phyloP scores from a whole-genome alignment of 2,888 invertebrate genomes.

The Mellilla xanthometata region DNA sequence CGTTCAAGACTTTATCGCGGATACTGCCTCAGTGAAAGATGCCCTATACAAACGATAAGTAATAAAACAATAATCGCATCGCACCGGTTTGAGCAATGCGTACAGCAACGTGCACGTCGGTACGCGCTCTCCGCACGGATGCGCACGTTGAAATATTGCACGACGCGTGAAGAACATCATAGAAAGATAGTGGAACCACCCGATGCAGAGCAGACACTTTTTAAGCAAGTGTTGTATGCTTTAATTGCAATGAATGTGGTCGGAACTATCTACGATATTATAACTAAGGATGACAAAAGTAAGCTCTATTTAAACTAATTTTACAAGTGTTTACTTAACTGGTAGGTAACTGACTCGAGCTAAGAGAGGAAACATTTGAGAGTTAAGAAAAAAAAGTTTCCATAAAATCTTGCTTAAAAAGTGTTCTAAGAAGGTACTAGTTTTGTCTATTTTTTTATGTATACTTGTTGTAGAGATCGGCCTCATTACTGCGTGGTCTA shows the following conservation, averaged over 20 bases:
- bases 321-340: neutral
- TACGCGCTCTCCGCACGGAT: slow-evolving; percentile 32
- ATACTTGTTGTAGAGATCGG: slow-evolving; percentile 26
- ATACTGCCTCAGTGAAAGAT: slow-evolving; percentile 33
- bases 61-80: slow-evolving; percentile 20
- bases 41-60: slow-evolving; percentile 3
- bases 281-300: slow-evolving; percentile 27
- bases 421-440: too few relatives aligned
- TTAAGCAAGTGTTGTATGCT: slow-evolving; percentile 26
- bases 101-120: slow-evolving; percentile 20
- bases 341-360: too few relatives aligned
- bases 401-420: neutral
- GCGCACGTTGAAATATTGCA: slow-evolving; percentile 33
- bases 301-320: slow-evolving; percentile 24
- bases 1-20: slow-evolving; percentile 34
- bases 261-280: slow-evolving; percentile 36
- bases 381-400: too few relatives aligned
- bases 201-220: slow-evolving; percentile 19
- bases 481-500: slow-evolving; percentile 39
- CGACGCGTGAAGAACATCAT: slow-evolving; percentile 24
- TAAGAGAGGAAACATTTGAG: neutral
- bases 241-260: slow-evolving; percentile 34
- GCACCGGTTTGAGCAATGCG: slow-evolving; percentile 35
- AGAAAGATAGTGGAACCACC: neutral
- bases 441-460: neutral